Evolutionary conservation across 1,140 invertebrate genomes (phyloP).

Genomic region (Eumeta japonica): DNA sequence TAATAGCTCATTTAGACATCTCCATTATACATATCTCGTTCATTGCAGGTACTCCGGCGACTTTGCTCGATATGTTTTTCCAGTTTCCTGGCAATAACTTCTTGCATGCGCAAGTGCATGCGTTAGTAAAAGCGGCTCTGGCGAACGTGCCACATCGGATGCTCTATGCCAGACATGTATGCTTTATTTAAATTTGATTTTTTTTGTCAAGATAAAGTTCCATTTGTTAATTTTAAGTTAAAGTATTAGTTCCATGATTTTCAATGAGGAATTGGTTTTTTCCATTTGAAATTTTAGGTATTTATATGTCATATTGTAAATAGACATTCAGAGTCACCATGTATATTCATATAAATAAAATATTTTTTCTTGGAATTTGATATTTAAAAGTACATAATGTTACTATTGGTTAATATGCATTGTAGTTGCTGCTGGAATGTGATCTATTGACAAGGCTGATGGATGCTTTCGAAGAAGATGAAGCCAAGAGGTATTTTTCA

Average conservation of each 20-base stretch:
- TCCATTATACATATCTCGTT: no score
- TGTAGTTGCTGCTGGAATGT: conserved; percentile 57
- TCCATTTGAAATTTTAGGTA: no score
- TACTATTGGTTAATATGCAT: conserved; percentile 11
- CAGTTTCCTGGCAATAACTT: conserved; percentile 86
- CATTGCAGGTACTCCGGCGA: conserved; percentile 38
- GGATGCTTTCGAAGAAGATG: conserved; percentile 58
- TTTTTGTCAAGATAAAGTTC: no score
- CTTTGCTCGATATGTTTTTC: conserved; percentile 79
- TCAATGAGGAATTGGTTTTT: no score
- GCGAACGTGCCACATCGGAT: conserved; percentile 21
- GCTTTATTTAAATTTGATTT: no score
- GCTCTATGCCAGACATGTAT: conserved; percentile 36
- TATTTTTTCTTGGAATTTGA: no score
- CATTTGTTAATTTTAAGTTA: no score
- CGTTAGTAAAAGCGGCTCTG: conserved; percentile 70
- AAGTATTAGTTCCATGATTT: no score
- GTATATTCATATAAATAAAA: no score
- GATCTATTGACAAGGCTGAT: conserved; percentile 55
- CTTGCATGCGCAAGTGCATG: conserved; percentile 80
- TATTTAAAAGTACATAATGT: no score
- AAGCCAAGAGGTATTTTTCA: conserved; percentile 50
- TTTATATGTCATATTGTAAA: no score
- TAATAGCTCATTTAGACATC: neutral
- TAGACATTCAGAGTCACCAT: no score